phyloP scores from a whole-genome alignment of 2,113 vertebrate species.

The Neomonachus schauinslandi region DNA sequence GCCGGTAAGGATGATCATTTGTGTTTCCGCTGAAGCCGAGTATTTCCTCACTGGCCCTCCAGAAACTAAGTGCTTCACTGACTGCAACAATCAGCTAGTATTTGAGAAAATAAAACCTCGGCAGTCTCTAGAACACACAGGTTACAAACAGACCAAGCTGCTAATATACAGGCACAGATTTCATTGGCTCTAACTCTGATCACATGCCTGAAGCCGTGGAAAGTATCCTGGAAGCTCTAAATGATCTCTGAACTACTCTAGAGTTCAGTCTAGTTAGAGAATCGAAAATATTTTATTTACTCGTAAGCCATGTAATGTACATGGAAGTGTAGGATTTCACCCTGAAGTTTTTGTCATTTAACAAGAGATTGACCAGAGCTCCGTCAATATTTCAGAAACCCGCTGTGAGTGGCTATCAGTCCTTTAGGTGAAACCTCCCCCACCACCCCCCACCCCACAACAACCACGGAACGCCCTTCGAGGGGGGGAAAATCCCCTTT shows the following conservation, averaged over 20 bases:
- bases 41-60: background rate
- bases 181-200: slow-evolving; percentile 66
- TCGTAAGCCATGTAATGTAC: slow-evolving; percentile 85
- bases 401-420: background rate
- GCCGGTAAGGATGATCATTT: background rate
- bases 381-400: slow-evolving; percentile 76
- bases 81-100: background rate
- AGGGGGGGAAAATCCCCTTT: background rate
- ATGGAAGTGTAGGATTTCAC: slow-evolving; percentile 85
- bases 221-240: slow-evolving; percentile 73
- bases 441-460: background rate
- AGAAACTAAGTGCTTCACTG: background rate
- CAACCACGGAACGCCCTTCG: background rate
- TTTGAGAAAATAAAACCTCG: background rate
- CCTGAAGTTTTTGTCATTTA: slow-evolving; percentile 82
- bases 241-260: slow-evolving; percentile 64
- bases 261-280: slow-evolving; percentile 78
- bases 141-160: background rate
- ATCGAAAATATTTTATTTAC: slow-evolving; percentile 66
- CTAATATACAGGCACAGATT: slow-evolving; percentile 60
- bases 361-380: slow-evolving; percentile 74
- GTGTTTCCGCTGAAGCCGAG: background rate
- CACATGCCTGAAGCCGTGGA: slow-evolving; percentile 63
- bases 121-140: background rate
- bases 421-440: background rate